Evolutionary conservation across 2,113 vertebrate species (phyloP).

Genomic region (cat (Felis catus)): F.catus_Fca126_mat1.0 CM031414.1:116837001-116837500

Average conservation of each 20-base stretch:
- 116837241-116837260: rapidly evolving
- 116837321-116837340: rapidly evolving
- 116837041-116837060: neutral
- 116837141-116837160: neutral
- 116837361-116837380: rapidly evolving
- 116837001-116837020: no score
- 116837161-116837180: neutral
- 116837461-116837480: conserved; percentile 95
- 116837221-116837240: neutral
- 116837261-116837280: neutral
- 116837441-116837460: conserved; percentile 89
- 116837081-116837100: neutral
- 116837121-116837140: neutral
- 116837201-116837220: neutral
- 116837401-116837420: conserved; percentile 91
- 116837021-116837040: no score
- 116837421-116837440: conserved; percentile 92
- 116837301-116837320: no score
- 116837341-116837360: neutral
- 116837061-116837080: neutral
- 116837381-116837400: conserved; percentile 57
- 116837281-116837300: neutral
- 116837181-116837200: neutral
- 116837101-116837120: neutral
- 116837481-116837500: conserved; percentile 97